Conservation (phyloP, 1,140 invertebrate genomes). For the Tetramorium simillimum region DNA sequence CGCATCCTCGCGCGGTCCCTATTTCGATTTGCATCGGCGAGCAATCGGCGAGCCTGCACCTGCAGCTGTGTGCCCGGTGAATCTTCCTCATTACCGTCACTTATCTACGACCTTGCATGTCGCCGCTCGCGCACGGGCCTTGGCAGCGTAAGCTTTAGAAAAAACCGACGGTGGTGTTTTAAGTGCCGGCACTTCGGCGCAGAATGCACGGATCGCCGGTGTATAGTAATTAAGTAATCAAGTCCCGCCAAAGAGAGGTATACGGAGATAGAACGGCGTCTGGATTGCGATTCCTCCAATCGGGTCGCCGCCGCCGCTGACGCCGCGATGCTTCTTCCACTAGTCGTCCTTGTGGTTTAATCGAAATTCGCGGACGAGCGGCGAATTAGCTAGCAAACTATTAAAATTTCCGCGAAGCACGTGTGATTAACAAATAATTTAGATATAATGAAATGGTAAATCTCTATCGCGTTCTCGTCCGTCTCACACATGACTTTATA, state of each 20-base stretch:
- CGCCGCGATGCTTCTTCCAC: not conserved
- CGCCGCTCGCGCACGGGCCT: not conserved
- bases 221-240: constrained; percentile 60
- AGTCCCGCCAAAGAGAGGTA: not conserved
- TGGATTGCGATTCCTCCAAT: constrained; percentile 7
- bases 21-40: constrained; percentile 20
- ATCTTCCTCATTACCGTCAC: constrained; percentile 58
- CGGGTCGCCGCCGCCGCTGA: not conserved
- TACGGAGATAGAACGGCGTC: not conserved
- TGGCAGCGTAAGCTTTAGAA: constrained; percentile 52
- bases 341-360: constrained; percentile 27
- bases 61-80: constrained; percentile 11
- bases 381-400: not conserved
- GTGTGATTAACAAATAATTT: not conserved
- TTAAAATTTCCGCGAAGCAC: not conserved
- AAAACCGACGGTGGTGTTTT: constrained; percentile 47
- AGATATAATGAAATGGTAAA: not conserved
- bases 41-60: constrained; percentile 12
- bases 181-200: constrained; percentile 39
- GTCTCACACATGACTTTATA: not conserved
- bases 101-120: constrained; percentile 56
- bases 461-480: not conserved
- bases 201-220: constrained; percentile 24
- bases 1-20: not conserved
- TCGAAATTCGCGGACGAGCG: constrained; percentile 18